A percentile compares a stretch with the other conserved stretches of the same genome.
phyloP scores from a whole-genome alignment of 2,888 invertebrate genomes.

The Eupithecia vulgata region DNA sequence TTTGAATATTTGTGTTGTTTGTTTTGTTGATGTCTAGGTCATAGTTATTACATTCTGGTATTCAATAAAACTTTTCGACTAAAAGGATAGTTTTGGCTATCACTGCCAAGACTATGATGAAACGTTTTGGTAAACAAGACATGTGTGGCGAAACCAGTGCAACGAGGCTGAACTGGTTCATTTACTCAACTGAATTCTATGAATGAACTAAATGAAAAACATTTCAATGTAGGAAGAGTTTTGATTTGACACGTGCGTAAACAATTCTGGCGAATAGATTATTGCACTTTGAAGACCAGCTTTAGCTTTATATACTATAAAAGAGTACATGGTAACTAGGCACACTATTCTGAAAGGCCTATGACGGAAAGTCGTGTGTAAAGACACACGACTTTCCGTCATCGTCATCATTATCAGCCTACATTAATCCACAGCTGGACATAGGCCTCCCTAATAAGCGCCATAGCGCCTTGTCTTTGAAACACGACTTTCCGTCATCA shows the following conservation, averaged over 20 bases:
- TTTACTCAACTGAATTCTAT: conserved; percentile 24
- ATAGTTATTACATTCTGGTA: not conserved
- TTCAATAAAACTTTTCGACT: not conserved
- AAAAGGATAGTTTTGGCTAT: not conserved
- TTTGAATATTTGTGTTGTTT: conserved; percentile 1
- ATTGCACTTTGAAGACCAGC: not conserved
- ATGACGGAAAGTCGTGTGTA: too few species aligned
- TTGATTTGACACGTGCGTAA: conserved; percentile 17
- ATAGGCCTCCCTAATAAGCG: too few species aligned
- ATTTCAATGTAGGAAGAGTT: conserved; percentile 25
- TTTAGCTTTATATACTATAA: not conserved
- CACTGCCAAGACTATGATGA: conserved; percentile 8
- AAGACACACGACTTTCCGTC: too few species aligned
- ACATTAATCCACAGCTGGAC: too few species aligned
- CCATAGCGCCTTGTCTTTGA: too few species aligned
- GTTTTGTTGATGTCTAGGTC: not conserved
- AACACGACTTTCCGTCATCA: too few species aligned
- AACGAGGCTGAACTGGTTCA: conserved; percentile 4
- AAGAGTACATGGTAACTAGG: not conserved
- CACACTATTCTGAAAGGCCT: not conserved
- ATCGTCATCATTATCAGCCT: too few species aligned
- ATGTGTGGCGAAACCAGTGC: conserved; percentile 9
- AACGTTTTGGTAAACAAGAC: conserved; percentile 10
- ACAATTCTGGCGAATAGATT: conserved; percentile 10
- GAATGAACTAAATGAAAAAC: conserved; percentile 34